Evolutionary conservation across 2,113 vertebrate species (phyloP).

Genomic region (Percina caprodes): DNA sequence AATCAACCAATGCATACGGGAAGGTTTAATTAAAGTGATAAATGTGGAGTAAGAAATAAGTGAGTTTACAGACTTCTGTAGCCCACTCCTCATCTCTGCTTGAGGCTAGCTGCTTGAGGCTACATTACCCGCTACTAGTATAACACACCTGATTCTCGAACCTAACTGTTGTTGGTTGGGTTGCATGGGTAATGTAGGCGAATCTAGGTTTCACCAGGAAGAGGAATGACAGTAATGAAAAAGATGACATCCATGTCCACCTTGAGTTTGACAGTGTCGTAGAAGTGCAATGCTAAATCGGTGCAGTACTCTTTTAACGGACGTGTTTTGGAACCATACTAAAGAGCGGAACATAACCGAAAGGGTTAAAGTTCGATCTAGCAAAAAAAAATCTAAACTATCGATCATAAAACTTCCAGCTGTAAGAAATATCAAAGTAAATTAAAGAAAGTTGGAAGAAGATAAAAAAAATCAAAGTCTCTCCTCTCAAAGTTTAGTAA

Average conservation of each 20-base stretch:
- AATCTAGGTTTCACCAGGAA: background rate
- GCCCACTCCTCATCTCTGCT: no score
- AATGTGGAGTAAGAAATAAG: no score
- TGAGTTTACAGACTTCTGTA: no score
- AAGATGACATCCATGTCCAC: background rate
- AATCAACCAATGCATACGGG: background rate
- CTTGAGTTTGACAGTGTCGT: background rate
- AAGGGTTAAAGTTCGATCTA: background rate
- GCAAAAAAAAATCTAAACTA: background rate
- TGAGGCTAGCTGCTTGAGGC: no score
- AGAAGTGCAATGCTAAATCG: background rate
- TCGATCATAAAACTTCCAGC: background rate
- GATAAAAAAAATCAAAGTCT: background rate
- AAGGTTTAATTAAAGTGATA: background rate
- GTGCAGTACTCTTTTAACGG: background rate
- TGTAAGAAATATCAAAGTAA: background rate
- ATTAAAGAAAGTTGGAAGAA: background rate
- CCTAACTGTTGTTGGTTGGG: background rate
- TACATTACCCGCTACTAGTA: background rate
- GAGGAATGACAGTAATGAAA: background rate
- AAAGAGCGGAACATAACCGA: background rate
- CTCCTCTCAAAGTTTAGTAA: background rate
- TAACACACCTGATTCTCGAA: background rate
- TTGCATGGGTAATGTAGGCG: background rate
- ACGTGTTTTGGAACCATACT: background rate